These are phyloP conservation scores for Cottoperca gobio DNA, from an alignment of 2,797 vertebrate genomes.

Conservation along the genomic window DNA sequence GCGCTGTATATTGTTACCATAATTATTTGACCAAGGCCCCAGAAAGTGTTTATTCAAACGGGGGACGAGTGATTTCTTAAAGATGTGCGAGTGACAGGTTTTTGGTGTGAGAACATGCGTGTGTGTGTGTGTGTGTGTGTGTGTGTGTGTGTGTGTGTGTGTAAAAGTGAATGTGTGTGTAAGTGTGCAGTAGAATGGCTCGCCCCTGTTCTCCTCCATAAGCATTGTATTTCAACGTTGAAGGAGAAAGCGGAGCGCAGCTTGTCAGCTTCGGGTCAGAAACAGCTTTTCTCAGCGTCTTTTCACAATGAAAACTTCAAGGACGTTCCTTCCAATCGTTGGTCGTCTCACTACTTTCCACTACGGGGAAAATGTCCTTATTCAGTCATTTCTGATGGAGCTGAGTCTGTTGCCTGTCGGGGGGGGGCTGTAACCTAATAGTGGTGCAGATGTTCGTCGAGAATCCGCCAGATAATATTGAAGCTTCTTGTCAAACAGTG, in stretches of 20 bases:
- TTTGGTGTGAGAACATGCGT: conserved; percentile 58
- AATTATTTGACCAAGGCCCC: conserved; percentile 80
- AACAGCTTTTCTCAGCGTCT: conserved; percentile 62
- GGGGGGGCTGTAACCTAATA: conserved; percentile 80
- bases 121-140: too few species aligned
- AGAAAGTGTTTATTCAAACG: conserved; percentile 76
- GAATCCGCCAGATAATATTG: conserved; percentile 81
- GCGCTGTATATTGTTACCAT: conserved; percentile 76
- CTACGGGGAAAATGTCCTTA: conserved; percentile 64
- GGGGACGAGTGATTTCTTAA: conserved; percentile 80
- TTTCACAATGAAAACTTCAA: conserved; percentile 71
- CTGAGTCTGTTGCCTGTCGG: conserved; percentile 70
- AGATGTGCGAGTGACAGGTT: conserved; percentile 76
- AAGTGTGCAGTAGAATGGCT: conserved; percentile 34
- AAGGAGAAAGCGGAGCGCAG: conserved; percentile 44
- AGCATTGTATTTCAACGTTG: conserved; percentile 45
- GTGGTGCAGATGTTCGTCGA: conserved; percentile 86
- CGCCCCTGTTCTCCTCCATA: conserved; percentile 22
- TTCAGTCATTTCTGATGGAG: conserved; percentile 81
- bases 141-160: conserved; percentile 16
- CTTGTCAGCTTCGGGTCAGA: conserved; percentile 61
- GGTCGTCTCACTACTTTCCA: conserved; percentile 40
- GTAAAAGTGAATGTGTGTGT: conserved; percentile 13
- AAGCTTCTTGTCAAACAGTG: conserved; percentile 68
- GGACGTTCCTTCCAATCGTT: conserved; percentile 59